These are phyloP conservation scores for Pitangus sulphuratus DNA, from an alignment of 2,797 vertebrate species.

Conservation along the genomic window DNA sequence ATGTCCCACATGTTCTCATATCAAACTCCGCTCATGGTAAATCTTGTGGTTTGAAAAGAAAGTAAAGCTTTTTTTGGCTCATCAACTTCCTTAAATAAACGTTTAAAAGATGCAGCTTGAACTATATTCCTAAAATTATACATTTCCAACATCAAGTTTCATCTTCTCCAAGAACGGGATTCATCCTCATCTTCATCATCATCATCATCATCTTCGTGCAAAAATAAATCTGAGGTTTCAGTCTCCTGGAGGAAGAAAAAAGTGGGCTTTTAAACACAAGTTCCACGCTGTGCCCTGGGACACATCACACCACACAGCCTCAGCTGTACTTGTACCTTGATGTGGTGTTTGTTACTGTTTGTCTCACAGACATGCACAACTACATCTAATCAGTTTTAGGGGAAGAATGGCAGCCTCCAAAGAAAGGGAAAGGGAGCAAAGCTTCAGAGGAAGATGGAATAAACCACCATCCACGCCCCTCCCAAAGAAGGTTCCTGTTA, in stretches of 20 bases:
- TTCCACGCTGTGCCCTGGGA: no score
- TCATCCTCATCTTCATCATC: slow-evolving; percentile 94
- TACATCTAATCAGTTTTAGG: rapidly evolving
- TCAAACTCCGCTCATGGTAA: slow-evolving; percentile 71
- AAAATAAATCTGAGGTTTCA: slow-evolving; percentile 86
- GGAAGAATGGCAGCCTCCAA: not conserved
- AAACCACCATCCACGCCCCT: not conserved
- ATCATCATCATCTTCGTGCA: slow-evolving; percentile 91
- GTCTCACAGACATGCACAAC: not conserved
- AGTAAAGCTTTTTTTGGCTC: slow-evolving; percentile 80
- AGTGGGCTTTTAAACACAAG: not conserved
- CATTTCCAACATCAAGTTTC: slow-evolving; percentile 78
- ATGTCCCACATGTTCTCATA: slow-evolving; percentile 67
- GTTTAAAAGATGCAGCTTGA: slow-evolving; percentile 79
- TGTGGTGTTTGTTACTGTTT: rapidly evolving
- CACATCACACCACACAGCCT: rapidly evolving
- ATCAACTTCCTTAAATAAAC: slow-evolving; percentile 81
- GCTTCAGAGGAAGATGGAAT: not conserved
- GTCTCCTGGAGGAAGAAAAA: slow-evolving; percentile 81
- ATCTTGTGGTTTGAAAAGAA: slow-evolving; percentile 75
- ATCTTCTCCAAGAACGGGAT: slow-evolving; percentile 97
- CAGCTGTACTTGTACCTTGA: rapidly evolving
- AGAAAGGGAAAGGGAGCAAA: not conserved
- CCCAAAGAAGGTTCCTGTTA: not conserved
- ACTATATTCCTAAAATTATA: slow-evolving; percentile 80